A percentile compares a stretch with the other conserved stretches of the same genome.
These are phyloP conservation scores for Nyctalus aviator DNA, from an alignment of 2,797 vertebrate genomes.

Conservation along the genomic window DNA sequence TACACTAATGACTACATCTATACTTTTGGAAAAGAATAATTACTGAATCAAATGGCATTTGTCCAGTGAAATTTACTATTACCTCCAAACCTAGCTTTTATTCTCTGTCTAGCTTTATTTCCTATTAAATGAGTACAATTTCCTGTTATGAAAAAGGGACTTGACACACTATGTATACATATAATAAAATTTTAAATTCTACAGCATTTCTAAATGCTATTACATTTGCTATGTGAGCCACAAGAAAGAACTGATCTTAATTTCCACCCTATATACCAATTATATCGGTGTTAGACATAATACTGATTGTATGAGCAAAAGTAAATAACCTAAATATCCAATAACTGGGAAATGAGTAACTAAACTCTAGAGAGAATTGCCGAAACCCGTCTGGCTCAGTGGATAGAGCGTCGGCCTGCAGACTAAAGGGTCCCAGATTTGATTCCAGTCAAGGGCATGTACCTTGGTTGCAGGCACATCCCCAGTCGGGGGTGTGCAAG, in stretches of 20 bases:
- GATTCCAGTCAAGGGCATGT: too few species aligned
- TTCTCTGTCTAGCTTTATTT: not conserved
- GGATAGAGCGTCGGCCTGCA: too few species aligned
- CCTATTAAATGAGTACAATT: not conserved
- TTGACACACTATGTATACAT: not conserved
- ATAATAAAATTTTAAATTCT: not conserved
- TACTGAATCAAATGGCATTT: not conserved
- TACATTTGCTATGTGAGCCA: not conserved
- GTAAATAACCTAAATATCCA: not conserved
- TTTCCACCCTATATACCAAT: not conserved
- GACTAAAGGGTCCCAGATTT: too few species aligned
- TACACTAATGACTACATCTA: not conserved
- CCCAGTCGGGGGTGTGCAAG: too few species aligned
- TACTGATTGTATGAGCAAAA: not conserved
- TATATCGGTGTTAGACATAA: not conserved
- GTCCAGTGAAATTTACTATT: not conserved
- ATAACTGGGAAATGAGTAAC: not conserved
- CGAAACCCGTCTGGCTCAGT: too few species aligned
- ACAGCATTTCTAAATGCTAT: not conserved
- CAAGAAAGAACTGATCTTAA: not conserved
- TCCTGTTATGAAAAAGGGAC: not conserved
- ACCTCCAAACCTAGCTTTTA: not conserved
- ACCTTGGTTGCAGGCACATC: too few species aligned
- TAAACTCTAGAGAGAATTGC: not conserved
- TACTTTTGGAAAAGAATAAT: conserved; percentile 20